These are phyloP conservation scores for Drosophila pseudotalamancana DNA, from an alignment of 2,888 invertebrate genomes.

Conservation along the genomic window DNA sequence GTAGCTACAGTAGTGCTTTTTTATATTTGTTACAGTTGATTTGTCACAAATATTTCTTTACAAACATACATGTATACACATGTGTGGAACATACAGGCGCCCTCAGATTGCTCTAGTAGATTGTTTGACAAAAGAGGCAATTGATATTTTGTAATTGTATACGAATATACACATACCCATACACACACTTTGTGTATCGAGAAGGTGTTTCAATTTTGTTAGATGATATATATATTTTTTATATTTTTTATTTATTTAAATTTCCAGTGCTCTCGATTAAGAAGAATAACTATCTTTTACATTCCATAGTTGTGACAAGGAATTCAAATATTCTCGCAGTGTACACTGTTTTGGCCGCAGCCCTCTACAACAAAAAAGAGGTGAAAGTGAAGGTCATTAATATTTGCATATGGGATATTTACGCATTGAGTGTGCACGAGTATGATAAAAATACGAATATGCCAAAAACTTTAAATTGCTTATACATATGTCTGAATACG, in stretches of 20 bases:
- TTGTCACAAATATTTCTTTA: slow-evolving; percentile 35
- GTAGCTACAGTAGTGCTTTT: slow-evolving; percentile 7
- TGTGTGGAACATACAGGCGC: slow-evolving; percentile 4
- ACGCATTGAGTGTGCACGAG: slow-evolving; percentile 36
- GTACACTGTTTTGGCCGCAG: slow-evolving; percentile 37
- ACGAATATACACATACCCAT: neutral
- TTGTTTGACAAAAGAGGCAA: slow-evolving; percentile 27
- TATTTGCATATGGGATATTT: slow-evolving; percentile 74
- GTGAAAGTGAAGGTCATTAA: slow-evolving; percentile 78
- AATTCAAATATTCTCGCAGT: slow-evolving; percentile 26
- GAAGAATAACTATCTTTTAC: neutral
- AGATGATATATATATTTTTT: neutral
- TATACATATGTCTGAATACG: slow-evolving; percentile 9
- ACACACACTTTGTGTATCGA: neutral
- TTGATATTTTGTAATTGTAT: slow-evolving; percentile 29
- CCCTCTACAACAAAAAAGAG: slow-evolving; percentile 45
- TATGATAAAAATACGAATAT: slow-evolving; percentile 41
- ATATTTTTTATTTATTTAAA: slow-evolving; percentile 3
- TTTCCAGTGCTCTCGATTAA: too few relatives aligned
- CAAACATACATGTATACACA: slow-evolving; percentile 1
- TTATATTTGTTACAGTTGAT: slow-evolving; percentile 53
- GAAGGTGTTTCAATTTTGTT: neutral
- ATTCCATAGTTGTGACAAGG: slow-evolving; percentile 12
- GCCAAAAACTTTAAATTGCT: slow-evolving; percentile 59
- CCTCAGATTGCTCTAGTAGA: slow-evolving; percentile 30